phyloP scores from a whole-genome alignment of 2,797 vertebrate genomes.

The Lepilemur ruficaudatus region DNA sequence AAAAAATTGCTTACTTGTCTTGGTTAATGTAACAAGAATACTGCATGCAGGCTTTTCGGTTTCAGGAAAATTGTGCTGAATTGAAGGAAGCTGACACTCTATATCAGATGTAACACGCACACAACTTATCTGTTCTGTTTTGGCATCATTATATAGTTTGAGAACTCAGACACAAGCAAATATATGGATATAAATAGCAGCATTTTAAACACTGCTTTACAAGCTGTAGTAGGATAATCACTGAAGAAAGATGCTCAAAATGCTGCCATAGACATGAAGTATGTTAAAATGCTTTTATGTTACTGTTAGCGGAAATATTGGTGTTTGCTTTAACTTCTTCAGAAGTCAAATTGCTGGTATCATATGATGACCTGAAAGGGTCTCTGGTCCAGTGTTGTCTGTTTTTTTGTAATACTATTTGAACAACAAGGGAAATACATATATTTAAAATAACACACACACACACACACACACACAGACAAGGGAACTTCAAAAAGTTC shows the following conservation, averaged over 20 bases:
- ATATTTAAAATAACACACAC: not conserved
- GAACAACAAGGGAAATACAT: not conserved
- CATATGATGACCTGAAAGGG: not conserved
- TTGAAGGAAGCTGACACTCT: not conserved
- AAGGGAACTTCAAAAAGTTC: not conserved
- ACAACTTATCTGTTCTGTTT: conserved; percentile 29
- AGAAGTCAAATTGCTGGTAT: not conserved
- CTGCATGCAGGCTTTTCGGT: not conserved
- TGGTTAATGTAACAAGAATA: conserved; percentile 16
- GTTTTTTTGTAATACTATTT: not conserved
- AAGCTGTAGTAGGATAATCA: not conserved
- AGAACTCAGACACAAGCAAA: not conserved
- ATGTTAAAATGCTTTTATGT: not conserved
- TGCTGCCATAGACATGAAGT: not conserved
- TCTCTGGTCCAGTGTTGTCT: not conserved
- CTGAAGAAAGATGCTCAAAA: conserved; percentile 7
- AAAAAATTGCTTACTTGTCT: conserved; percentile 17
- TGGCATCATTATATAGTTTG: conserved; percentile 18
- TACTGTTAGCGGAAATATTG: not conserved
- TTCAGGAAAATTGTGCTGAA: conserved; percentile 26
- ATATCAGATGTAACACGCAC: conserved; percentile 35
- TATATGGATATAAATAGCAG: conserved; percentile 7
- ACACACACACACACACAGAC: not conserved
- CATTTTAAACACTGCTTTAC: conserved; percentile 20
- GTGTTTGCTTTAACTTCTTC: not conserved